A percentile compares a stretch with the other conserved stretches of the same genome.
Evolutionary conservation across 2,797 vertebrate species (phyloP).

Genomic region (Phalanger gymnotis): DNA sequence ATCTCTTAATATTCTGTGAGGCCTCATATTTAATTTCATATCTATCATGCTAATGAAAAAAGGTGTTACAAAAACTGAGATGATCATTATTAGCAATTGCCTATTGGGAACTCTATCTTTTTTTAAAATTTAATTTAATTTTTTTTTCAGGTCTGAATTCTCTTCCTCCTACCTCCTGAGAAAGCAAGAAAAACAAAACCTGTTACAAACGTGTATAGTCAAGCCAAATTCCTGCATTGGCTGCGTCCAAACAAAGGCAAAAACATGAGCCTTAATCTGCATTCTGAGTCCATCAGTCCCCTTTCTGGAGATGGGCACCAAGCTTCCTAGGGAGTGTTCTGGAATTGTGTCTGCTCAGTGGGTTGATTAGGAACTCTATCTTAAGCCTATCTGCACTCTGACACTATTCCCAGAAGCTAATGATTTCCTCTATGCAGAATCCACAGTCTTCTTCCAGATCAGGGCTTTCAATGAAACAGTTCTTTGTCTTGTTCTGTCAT

Average conservation of each 20-base stretch:
- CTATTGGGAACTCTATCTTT: not conserved
- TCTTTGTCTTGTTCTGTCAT: not conserved
- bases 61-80: not conserved
- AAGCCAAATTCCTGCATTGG: not conserved
- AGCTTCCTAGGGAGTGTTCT: not conserved
- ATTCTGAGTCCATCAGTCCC: not conserved
- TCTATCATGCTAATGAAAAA: not conserved
- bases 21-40: not conserved
- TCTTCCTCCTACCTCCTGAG: not conserved
- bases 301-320: not conserved
- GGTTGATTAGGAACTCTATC: not conserved
- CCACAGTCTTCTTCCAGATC: not conserved
- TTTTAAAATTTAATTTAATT: not conserved
- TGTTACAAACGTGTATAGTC: not conserved
- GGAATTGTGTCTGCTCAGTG: not conserved
- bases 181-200: not conserved
- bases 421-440: not conserved
- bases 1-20: not conserved
- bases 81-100: not conserved
- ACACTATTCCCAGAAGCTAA: not conserved
- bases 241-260: not conserved
- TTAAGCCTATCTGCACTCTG: not conserved
- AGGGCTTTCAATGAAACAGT: not conserved
- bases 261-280: not conserved
- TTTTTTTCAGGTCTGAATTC: not conserved